Base-by-base conservation (phyloP, 2,888 invertebrate species). In the Horisme vitalbata region DNA sequence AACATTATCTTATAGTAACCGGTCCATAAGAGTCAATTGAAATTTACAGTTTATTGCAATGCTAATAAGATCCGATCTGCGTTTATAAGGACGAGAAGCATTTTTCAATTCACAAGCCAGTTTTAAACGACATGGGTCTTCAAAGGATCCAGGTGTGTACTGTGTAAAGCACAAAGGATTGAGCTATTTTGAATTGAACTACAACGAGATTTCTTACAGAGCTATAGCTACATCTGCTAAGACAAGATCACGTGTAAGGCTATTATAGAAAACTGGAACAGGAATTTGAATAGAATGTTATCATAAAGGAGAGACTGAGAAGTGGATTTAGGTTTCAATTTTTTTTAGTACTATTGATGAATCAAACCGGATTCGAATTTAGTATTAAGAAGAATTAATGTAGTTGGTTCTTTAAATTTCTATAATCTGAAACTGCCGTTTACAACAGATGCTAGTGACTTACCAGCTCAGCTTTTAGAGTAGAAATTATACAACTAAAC, bases 221-320 rank as follows among this genome's bases (percentile, higher is more conserved):
- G n/a, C 6, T 4, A n/a, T 9, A 9, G 20, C 4, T 23, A 23
- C 1, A 9, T 23, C 8, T 23, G 23, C 23, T 23, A 23, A 23
- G 23, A 23, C 23, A 23, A n/a, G 23, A 23, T 7, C 6, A 20
- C 20, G 6, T 9, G 2, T n/a, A 9, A 9, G 23, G n/a, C 23
- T n/a, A n/a, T 23, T n/a, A 23, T 4, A 30, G 1, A 18, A 31
- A 18, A 6, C 31, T 18, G 31, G 31, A 31, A 6, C n/a, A 9
- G 31, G 10, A 18, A 10, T 6, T 14, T 8, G 13, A 14, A 13
- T 7, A 28, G 13, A 14, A 8, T n/a, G n/a, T 13, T 12, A 51
- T 11, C 10, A 8, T 9, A 1, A 6, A 26, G 11, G 11, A n/a
- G 11, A 57, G 63, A 74, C 72, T 74, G 75, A 76, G 64, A 54